Base-by-base conservation (phyloP, 2,113 vertebrate genomes). In the Ascaphus truei region DNA sequence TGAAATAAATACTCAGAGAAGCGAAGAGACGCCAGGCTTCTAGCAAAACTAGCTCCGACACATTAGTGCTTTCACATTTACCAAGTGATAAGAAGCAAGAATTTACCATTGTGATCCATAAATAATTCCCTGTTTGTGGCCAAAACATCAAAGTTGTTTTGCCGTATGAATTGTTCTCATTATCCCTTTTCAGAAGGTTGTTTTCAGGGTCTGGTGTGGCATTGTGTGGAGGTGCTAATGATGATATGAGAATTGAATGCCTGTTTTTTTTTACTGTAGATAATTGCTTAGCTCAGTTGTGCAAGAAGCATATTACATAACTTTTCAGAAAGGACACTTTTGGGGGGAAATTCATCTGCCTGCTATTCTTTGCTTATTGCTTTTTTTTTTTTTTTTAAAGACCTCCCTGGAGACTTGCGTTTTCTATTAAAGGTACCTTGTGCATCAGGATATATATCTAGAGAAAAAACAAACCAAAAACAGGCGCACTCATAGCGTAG, bases 91-190 rank as follows among this genome's bases (percentile, higher is more conserved):
- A 31, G 39, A 45, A 31, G 39, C 39, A 27, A 57, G 7, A 1
- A 26, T 37, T 27, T 25, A 43, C 37, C 23, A 47, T 25, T 47
- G 37, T 33, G 3, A 68, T 26, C 29, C 39, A n/a, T 45, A 33
- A 47, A 68, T 57, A 48, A 68, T 68, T 68, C 64, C 23, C 18
- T 67, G 56, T 68, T 8, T 58, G 7, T 55, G 52, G n/a, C 29
- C 2, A 30, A 12, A 68, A 68, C 39, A 68, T 57, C 37, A 68
- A 68, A 47, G 63, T n/a, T 31, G 50, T 22, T 27, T 16, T 12
- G 50, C 34, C 7, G 4, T 30, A 16, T 30, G 50, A 39, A 53
- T 29, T 25, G 16, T 3, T 27, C 62, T 65, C 62, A 53, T 65
- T 53, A 65, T 65, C 33, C 62, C 20, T 15, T 23, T 33, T 20